phyloP scores from a whole-genome alignment of 1,140 invertebrate genomes.

The Archegozetes longisetosus region DNA sequence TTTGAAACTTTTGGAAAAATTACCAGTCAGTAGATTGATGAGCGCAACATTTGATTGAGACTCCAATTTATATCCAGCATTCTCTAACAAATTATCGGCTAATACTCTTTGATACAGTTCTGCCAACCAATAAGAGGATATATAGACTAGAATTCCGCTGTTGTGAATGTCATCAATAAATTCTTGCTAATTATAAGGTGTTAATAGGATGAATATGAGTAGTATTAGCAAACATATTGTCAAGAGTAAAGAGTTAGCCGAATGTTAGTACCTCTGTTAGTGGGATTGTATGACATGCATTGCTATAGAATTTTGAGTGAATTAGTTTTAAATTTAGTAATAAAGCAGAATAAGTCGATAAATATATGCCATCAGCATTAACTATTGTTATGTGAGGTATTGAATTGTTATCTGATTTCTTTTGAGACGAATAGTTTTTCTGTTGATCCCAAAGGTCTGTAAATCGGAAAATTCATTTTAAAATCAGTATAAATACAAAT shows the following conservation, averaged over 20 bases:
- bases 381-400: slow-evolving; percentile 40
- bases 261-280: slow-evolving; percentile 44
- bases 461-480: slow-evolving; percentile 19
- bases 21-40: slow-evolving; percentile 56
- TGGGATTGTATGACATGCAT: slow-evolving; percentile 34
- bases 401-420: neutral
- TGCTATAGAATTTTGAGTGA: slow-evolving; percentile 54
- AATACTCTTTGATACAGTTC: slow-evolving; percentile 75
- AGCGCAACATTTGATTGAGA: slow-evolving; percentile 43
- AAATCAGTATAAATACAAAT: neutral
- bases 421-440: too few species aligned
- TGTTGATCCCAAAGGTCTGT: slow-evolving; percentile 26
- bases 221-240: too few species aligned
- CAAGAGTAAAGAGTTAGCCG: too few species aligned
- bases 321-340: slow-evolving; percentile 64
- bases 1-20: too few species aligned
- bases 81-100: slow-evolving; percentile 51
- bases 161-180: slow-evolving; percentile 80
- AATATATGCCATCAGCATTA: slow-evolving; percentile 85
- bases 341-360: slow-evolving; percentile 68
- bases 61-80: slow-evolving; percentile 42
- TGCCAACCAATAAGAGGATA: slow-evolving; percentile 76
- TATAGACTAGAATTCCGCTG: slow-evolving; percentile 71
- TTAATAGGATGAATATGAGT: too few species aligned
- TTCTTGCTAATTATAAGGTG: too few species aligned